Evolutionary conservation across 2,113 vertebrate genomes (phyloP).

Genomic region (Mastomys coucha): DNA sequence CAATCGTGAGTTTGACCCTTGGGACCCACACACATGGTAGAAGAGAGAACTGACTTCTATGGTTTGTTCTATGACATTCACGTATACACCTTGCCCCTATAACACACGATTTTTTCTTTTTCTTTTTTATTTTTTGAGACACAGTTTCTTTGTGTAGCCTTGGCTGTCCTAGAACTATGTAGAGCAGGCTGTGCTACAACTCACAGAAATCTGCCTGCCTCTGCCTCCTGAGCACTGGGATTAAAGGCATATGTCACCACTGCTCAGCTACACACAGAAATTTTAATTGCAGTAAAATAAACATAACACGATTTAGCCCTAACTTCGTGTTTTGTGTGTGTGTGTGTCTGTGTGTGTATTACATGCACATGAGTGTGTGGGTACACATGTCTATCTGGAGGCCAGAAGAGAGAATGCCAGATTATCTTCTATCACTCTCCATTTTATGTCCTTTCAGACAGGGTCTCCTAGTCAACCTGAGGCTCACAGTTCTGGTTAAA

Average conservation of each 20-base stretch:
- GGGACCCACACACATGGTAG: neutral
- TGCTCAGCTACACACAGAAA: neutral
- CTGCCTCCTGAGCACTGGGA: neutral
- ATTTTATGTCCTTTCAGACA: neutral
- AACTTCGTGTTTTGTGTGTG: neutral
- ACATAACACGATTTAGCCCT: neutral
- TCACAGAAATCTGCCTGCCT: neutral
- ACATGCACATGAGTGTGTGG: neutral
- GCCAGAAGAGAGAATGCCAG: neutral
- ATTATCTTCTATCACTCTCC: neutral
- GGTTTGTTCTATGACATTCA: neutral
- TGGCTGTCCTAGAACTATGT: neutral
- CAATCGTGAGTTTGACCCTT: neutral
- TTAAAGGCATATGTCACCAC: neutral
- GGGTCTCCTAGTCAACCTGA: neutral
- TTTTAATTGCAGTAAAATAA: conserved; percentile 23
- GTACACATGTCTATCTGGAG: neutral
- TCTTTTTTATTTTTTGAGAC: neutral
- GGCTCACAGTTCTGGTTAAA: neutral
- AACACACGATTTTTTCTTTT: neutral
- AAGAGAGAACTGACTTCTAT: neutral
- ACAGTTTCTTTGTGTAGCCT: neutral
- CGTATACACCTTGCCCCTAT: neutral
- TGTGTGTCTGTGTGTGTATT: neutral
- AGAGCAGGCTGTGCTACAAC: neutral